phyloP scores from a whole-genome alignment of 2,888 invertebrate genomes.

The Apamea monoglypha region DNA sequence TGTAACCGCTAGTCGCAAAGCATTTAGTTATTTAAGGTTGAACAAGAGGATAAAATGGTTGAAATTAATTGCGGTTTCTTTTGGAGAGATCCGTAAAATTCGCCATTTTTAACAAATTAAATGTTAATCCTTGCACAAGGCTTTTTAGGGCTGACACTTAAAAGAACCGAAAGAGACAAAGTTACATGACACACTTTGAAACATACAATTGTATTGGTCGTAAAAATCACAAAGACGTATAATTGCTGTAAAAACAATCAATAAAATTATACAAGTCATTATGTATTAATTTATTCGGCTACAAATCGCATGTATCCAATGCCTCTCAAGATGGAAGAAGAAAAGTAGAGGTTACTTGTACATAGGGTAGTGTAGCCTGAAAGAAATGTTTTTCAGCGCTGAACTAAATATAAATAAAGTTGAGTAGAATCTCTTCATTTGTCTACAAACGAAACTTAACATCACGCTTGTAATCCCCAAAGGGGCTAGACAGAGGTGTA shows the following conservation, averaged over 20 bases:
- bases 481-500: not conserved
- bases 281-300: constrained; percentile 7
- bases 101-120: not conserved
- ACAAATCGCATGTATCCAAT: not conserved
- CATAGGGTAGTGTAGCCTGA: not conserved
- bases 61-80: constrained; percentile 40
- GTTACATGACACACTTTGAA: constrained; percentile 18
- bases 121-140: not conserved
- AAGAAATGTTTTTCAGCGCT: not conserved
- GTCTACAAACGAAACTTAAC: no score
- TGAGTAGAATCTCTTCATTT: not conserved
- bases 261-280: not conserved
- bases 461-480: not conserved
- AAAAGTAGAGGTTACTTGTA: no score
- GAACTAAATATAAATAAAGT: not conserved
- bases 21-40: constrained; percentile 35
- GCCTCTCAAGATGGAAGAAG: not conserved
- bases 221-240: not conserved
- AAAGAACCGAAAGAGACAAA: not conserved
- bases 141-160: not conserved
- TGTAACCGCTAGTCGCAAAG: constrained; percentile 54
- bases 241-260: not conserved
- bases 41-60: constrained; percentile 37
- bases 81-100: not conserved
- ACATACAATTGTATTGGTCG: not conserved